phyloP scores from a whole-genome alignment of 2,797 vertebrate genomes.

The Orestias chungarensis region DNA sequence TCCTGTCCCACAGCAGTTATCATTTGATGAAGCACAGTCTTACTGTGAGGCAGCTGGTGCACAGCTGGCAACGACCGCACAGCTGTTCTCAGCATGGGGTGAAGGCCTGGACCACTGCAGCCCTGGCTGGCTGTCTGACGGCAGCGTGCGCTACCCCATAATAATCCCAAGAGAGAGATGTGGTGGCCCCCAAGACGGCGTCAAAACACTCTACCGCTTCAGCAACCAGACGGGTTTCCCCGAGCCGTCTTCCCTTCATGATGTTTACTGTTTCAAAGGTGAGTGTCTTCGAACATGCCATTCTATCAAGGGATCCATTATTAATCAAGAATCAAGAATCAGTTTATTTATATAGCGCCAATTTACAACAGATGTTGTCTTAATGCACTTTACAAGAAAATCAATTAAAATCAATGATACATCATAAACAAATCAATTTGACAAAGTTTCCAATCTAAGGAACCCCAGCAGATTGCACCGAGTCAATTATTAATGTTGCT shows the following conservation, averaged over 20 bases:
- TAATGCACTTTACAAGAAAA: too few relatives aligned
- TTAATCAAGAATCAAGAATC: too few relatives aligned
- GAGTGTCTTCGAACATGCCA: constrained; percentile 19
- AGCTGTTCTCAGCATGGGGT: constrained; percentile 92
- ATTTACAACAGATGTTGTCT: too few relatives aligned
- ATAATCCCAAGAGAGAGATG: constrained; percentile 88
- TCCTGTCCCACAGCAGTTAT: constrained; percentile 78
- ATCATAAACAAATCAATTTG: too few relatives aligned
- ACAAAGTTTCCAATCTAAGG: too few relatives aligned
- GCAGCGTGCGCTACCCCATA: constrained; percentile 95
- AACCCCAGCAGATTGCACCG: too few relatives aligned
- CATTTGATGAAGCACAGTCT: constrained; percentile 80
- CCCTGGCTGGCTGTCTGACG: constrained; percentile 93
- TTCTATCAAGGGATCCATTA: background rate
- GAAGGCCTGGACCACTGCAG: constrained; percentile 90
- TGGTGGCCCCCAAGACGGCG: constrained; percentile 86
- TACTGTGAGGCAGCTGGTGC: constrained; percentile 82
- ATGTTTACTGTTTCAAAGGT: constrained; percentile 94
- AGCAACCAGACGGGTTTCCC: constrained; percentile 96
- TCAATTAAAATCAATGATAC: too few relatives aligned
- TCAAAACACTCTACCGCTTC: constrained; percentile 93
- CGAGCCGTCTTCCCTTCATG: constrained; percentile 83
- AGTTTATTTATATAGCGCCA: too few relatives aligned
- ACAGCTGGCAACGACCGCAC: constrained; percentile 86
- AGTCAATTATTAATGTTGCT: background rate